Evolutionary conservation across 2,797 vertebrate genomes (phyloP).

Genomic region (Anableps anableps): DNA sequence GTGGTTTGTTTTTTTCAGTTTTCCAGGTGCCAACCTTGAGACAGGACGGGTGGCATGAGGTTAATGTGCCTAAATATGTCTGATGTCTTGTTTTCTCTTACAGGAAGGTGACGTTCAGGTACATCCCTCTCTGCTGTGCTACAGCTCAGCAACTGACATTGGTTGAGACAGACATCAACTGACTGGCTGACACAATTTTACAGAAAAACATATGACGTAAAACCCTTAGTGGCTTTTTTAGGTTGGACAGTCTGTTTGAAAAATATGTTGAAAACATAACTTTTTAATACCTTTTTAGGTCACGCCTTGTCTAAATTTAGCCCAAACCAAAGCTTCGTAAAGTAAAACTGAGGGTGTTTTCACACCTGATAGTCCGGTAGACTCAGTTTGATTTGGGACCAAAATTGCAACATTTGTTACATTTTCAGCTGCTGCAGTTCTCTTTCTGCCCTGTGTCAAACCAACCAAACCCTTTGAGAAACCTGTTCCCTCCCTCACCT

Average conservation of each 20-base stretch:
- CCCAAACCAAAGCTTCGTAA: too few species aligned
- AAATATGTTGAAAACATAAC: too few species aligned
- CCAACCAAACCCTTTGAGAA: background rate
- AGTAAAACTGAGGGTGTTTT: too few species aligned
- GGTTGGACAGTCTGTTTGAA: too few species aligned
- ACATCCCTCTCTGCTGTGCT: constrained; percentile 10
- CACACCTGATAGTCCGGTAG: background rate
- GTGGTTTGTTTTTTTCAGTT: constrained; percentile 16
- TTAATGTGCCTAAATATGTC: background rate
- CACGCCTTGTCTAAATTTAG: background rate
- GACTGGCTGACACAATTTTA: background rate
- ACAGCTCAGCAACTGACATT: background rate
- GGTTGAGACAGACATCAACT: too few species aligned
- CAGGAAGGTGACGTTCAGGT: background rate
- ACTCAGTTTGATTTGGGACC: background rate
- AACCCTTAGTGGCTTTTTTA: too few species aligned
- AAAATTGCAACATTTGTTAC: background rate
- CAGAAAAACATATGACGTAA: too few species aligned
- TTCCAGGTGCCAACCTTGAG: background rate
- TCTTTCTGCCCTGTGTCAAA: background rate
- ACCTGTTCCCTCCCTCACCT: background rate
- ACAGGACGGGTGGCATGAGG: background rate
- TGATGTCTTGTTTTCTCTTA: background rate
- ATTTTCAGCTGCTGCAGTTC: too few species aligned
- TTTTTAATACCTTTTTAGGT: too few species aligned